Evolutionary conservation across 2,888 invertebrate genomes (phyloP).

Genomic region (Acrobasis suavella): DNA sequence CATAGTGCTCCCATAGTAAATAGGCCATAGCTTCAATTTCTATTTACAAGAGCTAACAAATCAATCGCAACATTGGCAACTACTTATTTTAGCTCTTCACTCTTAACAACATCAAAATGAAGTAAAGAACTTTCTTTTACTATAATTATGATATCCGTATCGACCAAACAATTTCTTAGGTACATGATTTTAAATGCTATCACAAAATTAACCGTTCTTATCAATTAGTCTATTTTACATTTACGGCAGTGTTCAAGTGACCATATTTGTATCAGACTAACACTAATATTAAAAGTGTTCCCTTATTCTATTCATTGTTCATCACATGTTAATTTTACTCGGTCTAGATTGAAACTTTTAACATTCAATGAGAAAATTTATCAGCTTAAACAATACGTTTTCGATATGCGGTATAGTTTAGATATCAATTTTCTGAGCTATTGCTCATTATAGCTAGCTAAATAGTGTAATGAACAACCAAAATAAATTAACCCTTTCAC

Average conservation of each 20-base stretch:
- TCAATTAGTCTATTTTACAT: slow-evolving; percentile 8
- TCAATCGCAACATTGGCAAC: neutral
- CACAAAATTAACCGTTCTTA: slow-evolving; percentile 15
- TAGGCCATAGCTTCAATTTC: slow-evolving; percentile 9
- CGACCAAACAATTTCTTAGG: slow-evolving; percentile 13
- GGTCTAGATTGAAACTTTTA: slow-evolving; percentile 9
- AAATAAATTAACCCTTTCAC: no score
- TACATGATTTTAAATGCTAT: slow-evolving; percentile 22
- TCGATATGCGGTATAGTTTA: slow-evolving; percentile 14
- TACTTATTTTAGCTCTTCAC: neutral
- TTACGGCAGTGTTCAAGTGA: slow-evolving; percentile 47
- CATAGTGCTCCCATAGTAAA: slow-evolving; percentile 2
- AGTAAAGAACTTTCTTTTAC: neutral
- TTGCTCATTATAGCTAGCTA: no score
- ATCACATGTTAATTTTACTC: slow-evolving; percentile 37
- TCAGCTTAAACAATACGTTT: slow-evolving; percentile 12
- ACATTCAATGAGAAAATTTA: slow-evolving; percentile 19
- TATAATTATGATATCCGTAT: neutral
- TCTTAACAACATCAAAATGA: slow-evolving; percentile 6
- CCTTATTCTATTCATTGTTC: slow-evolving; percentile 37
- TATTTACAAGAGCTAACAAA: slow-evolving; percentile 10
- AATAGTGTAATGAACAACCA: no score
- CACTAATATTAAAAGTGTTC: slow-evolving; percentile 24
- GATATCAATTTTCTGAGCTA: neutral
- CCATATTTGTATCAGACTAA: slow-evolving; percentile 27